Evolutionary conservation across 1,140 invertebrate species (phyloP), one percentile per base, ranked within the genome.

Genomic region (Bactericera cockerelli): DNA sequence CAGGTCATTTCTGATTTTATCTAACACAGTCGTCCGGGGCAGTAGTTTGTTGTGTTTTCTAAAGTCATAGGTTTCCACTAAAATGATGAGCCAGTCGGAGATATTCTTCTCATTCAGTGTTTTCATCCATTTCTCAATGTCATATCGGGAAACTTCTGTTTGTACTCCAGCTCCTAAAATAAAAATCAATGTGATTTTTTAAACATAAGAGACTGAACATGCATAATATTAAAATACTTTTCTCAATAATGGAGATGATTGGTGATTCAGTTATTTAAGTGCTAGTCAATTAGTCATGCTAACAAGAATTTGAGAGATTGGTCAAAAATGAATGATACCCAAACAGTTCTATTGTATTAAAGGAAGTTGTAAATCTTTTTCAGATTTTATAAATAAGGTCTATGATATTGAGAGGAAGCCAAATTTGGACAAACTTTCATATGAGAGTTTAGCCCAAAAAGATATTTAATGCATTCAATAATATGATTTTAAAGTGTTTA

Each of bases 1-100:
- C 80, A 97, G 95, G 72, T 97, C 93, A 69, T 81, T 84, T 61
- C 89, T 85, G 56, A 97, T 89, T 79, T 93, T 95, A 74, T 97
- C 93, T 60, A 93, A 74, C 22, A 97, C 92, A 26, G 92, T 93
- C 55, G 89, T 91, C 65, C 93, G 79, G 22, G 90, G 89, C 55
- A 98, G 72, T 21, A 97, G 72, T 74, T 97, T 96, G 71, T 94
- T 96, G 38, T 83, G 83, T 71, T 89, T 89, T 66, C 87, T 85
- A 66, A 86, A 84, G 74, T 97, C 93, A 72, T 90, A 86, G 56
- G 86, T 89, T 74, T 93, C 90, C 28, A 97, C 89, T 61, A 95
- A 73, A 54, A 96, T 80, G 67, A 97, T 89, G 78, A 97, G 81
- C 93, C 92, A 97, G 73, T 97, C 93, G 60, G 81, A 76, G 56